Evolutionary conservation across 2,113 vertebrate species (phyloP), one percentile per base, ranked within the genome.

Genomic region (Clinocottus analis): DNA sequence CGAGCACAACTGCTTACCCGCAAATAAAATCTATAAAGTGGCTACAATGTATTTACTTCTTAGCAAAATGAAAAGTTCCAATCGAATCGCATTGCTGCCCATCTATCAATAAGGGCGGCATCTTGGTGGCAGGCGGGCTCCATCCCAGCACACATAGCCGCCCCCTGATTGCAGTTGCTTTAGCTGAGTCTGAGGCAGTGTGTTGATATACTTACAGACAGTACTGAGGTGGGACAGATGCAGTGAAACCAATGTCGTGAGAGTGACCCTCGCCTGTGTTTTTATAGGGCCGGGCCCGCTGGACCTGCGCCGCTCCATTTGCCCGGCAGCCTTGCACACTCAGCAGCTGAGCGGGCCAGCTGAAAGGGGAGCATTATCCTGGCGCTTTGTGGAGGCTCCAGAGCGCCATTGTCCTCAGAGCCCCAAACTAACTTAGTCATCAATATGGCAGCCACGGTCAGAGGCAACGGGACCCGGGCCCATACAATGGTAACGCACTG

Each of bases 151-250:
- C 75, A 75, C 82, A 55, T n/a, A 70, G 66, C 72, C 77, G 49
- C 51, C 51, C 31, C 58, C 66, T 60, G 65, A 47, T 53, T 49
- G 41, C 41, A 25, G 25, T 70, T 56, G 56, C 75, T 19, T n/a
- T 68, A 77, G 82, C 72, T 79, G 65, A 80, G 65, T 82, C 80
- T 82, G 62, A 86, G 72, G 79, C 77, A 27, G 68, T 80, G 76
- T 83, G 87, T 75, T 84, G 80, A 39, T 12, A 94, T 95, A 95
- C 95, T 95, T 90, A 95, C 94, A 93, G 90, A 93, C 88, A 19
- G 89, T 90, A 94, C 91, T 91, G 88, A 95, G 86, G 92, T 85
- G 92, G 93, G 91, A 93, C 93, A 94, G 92, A 94, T 94, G 90
- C 93, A 90, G 93, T 90, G 72, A 91, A 92, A 92, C 93, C 92